phyloP scores from a whole-genome alignment of 2,113 vertebrate species.

The Cynoglossus semilaevis region DNA sequence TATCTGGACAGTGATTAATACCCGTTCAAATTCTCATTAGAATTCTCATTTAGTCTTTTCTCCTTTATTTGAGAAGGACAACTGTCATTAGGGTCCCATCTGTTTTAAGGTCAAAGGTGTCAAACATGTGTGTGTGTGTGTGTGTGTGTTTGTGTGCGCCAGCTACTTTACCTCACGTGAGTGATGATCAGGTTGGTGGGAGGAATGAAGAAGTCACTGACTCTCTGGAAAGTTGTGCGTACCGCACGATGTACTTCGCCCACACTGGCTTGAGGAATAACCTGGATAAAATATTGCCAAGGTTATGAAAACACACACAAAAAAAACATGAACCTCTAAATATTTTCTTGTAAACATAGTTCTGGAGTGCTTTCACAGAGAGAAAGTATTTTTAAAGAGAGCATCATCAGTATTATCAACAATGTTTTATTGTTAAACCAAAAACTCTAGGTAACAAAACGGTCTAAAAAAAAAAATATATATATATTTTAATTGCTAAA shows the following conservation, averaged over 20 bases:
- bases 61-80: conserved; percentile 32
- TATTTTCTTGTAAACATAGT: neutral
- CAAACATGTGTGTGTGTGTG: conserved; percentile 11
- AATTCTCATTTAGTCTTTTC: conserved; percentile 58
- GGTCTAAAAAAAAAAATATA: too few relatives aligned
- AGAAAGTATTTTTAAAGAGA: too few relatives aligned
- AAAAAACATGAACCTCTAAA: neutral
- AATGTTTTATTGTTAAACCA: too few relatives aligned
- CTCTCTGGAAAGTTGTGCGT: conserved; percentile 82
- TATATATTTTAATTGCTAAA: too few relatives aligned
- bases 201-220: conserved; percentile 92
- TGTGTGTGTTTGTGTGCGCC: neutral
- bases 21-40: conserved; percentile 58
- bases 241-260: conserved; percentile 82
- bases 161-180: conserved; percentile 85
- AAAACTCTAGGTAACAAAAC: too few relatives aligned
- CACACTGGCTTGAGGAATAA: conserved; percentile 87
- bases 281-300: conserved; percentile 64
- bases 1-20: conserved; percentile 45
- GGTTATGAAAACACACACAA: neutral
- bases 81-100: conserved; percentile 12
- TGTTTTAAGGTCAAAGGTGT: conserved; percentile 30
- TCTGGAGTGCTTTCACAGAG: neutral
- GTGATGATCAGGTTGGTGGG: conserved; percentile 97
- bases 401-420: too few relatives aligned